A percentile compares a stretch with the other conserved stretches of the same genome.
These are phyloP conservation scores for Heliocidaris tuberculata DNA, from an alignment of 35 echinoderm and acorn worm species.

Conservation along the genomic window DNA sequence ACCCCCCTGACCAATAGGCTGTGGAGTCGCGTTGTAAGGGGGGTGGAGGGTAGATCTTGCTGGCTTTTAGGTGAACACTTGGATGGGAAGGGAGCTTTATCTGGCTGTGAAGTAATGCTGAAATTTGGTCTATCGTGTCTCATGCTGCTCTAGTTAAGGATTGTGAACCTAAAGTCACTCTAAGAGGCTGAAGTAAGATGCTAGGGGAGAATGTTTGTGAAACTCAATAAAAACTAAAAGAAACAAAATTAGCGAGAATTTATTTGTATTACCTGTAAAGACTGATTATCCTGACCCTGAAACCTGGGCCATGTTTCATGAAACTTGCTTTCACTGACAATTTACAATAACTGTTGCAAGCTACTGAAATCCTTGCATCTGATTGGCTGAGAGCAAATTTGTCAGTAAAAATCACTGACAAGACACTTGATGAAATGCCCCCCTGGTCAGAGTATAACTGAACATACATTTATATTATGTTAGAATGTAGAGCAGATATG, in stretches of 20 bases:
- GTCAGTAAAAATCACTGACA: no score
- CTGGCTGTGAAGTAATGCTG: neutral
- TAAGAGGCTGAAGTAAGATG: neutral
- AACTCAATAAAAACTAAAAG: neutral
- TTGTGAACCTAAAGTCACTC: neutral
- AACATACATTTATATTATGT: no score
- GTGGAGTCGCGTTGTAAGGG: neutral
- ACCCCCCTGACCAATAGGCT: neutral
- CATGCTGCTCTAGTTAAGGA: neutral
- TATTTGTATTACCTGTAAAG: neutral
- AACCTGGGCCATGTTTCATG: no score
- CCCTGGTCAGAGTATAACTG: neutral
- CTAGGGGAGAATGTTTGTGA: neutral
- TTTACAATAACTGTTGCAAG: no score
- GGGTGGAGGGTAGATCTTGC: conserved; percentile 3
- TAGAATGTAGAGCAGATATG: neutral
- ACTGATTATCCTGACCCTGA: neutral
- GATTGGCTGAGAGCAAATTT: no score
- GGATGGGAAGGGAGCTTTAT: neutral
- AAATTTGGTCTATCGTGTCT: neutral
- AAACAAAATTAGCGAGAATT: no score
- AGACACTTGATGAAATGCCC: no score
- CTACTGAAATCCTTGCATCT: no score
- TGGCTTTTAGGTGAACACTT: neutral
- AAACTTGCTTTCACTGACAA: no score